Conservation (phyloP, 2,113 vertebrate species). For the Micromys minutus region DNA sequence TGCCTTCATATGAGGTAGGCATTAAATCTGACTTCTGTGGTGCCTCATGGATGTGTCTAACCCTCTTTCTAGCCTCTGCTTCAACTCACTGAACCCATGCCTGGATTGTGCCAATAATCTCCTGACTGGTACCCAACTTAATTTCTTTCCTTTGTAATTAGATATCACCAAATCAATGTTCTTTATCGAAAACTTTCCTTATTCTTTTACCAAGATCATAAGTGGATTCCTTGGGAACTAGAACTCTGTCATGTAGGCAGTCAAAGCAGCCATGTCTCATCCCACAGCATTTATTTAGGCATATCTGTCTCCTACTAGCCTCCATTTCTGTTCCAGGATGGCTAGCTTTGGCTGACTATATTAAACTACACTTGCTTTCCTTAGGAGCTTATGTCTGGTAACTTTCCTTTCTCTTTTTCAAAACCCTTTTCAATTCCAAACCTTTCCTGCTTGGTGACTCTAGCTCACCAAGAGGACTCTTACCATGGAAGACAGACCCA, state of each 20-base stretch:
- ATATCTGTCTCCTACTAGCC: neutral
- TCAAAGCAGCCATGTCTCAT: neutral
- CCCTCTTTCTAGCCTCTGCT: conserved; percentile 1
- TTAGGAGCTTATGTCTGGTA: neutral
- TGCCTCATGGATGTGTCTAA: neutral
- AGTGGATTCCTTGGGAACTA: neutral
- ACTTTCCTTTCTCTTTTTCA: neutral
- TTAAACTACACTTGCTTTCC: neutral
- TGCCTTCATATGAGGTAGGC: neutral
- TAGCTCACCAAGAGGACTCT: neutral
- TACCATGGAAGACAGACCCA: neutral
- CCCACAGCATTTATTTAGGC: neutral
- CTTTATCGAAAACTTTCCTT: neutral
- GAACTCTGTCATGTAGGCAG: neutral
- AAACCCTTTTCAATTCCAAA: neutral
- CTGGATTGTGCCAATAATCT: neutral
- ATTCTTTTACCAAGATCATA: neutral
- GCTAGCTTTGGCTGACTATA: neutral
- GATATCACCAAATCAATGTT: conserved; percentile 21
- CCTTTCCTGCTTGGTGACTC: neutral
- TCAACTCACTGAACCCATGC: neutral
- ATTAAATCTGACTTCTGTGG: neutral
- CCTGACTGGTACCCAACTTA: neutral
- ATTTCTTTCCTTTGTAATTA: conserved; percentile 43
- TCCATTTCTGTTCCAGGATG: neutral